A percentile compares a stretch with the other conserved stretches of the same genome.
phyloP scores from a whole-genome alignment of 2,113 vertebrate genomes.

The Rafetus swinhoei region DNA sequence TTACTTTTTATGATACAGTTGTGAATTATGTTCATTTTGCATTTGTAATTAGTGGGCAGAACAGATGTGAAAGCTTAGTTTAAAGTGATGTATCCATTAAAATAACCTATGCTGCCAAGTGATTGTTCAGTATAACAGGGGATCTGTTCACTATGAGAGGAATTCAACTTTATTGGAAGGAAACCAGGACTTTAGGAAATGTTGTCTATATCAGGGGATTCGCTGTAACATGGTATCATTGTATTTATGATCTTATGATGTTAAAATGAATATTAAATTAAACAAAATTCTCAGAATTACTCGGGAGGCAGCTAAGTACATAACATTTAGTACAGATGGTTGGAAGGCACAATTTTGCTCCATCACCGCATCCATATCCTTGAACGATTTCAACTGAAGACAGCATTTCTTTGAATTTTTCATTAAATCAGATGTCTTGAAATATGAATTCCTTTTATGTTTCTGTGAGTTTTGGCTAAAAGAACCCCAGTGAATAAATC shows the following conservation, averaged over 20 bases:
- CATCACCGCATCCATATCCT: slow-evolving; percentile 81
- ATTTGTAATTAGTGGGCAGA: slow-evolving; percentile 78
- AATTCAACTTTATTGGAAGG: slow-evolving; percentile 70
- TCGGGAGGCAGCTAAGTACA: slow-evolving; percentile 89
- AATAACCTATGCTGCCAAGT: slow-evolving; percentile 75
- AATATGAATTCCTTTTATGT: slow-evolving; percentile 96
- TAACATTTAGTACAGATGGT: slow-evolving; percentile 85
- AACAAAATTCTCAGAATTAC: slow-evolving; percentile 90
- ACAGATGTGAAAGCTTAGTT: slow-evolving; percentile 77
- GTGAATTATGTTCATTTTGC: slow-evolving; percentile 74
- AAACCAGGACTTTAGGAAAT: slow-evolving; percentile 74
- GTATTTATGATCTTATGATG: slow-evolving; percentile 92
- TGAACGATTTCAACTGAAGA: slow-evolving; percentile 86
- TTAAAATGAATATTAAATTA: slow-evolving; percentile 96
- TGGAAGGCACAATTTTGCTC: slow-evolving; percentile 88
- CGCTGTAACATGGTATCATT: slow-evolving; percentile 77
- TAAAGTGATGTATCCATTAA: slow-evolving; percentile 76
- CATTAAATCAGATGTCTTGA: slow-evolving; percentile 94
- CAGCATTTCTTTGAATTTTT: slow-evolving; percentile 88
- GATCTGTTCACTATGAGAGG: slow-evolving; percentile 56
- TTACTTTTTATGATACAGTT: slow-evolving; percentile 75
- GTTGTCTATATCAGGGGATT: slow-evolving; percentile 78
- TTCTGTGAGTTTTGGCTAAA: slow-evolving; percentile 91
- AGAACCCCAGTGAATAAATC: slow-evolving; percentile 92
- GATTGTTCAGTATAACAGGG: slow-evolving; percentile 68